Evolutionary conservation across 1,140 invertebrate species (phyloP), one percentile per base, ranked within the genome.

Genomic region (Caerostris extrusa): DNA sequence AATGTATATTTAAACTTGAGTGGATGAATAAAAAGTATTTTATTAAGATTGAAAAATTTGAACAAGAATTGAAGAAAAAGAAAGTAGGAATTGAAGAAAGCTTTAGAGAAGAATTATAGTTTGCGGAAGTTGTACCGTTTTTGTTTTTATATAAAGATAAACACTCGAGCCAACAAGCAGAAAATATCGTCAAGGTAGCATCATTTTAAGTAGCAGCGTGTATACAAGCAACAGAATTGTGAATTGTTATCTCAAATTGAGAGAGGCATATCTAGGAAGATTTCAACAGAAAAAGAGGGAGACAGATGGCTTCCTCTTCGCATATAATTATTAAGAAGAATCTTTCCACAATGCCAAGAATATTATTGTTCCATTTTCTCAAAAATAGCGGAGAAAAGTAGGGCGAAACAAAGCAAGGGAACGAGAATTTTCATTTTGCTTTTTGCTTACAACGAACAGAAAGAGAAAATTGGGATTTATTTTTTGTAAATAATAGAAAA

Each of bases 281-380:
- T 12, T 85, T 85, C 83, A 85, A 58, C 55, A 7, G 5, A 14
- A 67, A 67, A 67, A 67, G 77, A 56, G 55, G 10, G 77, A 82
- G 55, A 55, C 34, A 55, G 34, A 82, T 55, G 77, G 12, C 14
- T 82, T 53, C 8, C 8, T 50, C 7, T 50, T 10, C 83, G n/a
- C 56, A 17, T 8, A 85, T 85, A 85, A 58, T 83, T 57, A n/a
- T 71, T 19, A 57, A n/a, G 77, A 10, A 7, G 8, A 55, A 50
- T 85, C 83, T 57, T 7, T 8, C 83, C n/a, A 85, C 83, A 85
- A 85, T 85, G 55, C 83, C 34, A 85, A 85, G 83, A 85, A 85
- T 85, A 85, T 85, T 85, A 85, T 85, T 85, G 83, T 85, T 85
- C 83, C 56, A 58, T 83, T 85, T 58, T 58, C 83, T 57, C 57